These are phyloP conservation scores for Sminthurides bifidus DNA, from an alignment of 1,140 invertebrate species.

Conservation along the genomic window DNA sequence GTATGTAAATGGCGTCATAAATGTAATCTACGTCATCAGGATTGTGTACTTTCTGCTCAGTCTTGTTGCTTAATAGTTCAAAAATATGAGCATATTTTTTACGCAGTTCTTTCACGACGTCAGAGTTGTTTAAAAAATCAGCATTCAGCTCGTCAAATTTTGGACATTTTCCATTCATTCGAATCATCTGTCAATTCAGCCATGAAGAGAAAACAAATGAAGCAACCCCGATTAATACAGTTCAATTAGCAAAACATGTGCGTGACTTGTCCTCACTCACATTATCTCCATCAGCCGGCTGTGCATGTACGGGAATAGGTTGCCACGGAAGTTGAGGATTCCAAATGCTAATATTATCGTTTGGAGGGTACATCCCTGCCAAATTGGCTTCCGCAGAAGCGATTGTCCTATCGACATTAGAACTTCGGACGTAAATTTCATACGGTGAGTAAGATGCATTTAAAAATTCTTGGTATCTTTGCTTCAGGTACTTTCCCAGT, in stretches of 20 bases:
- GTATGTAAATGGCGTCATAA: conserved; percentile 59
- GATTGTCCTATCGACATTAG: conserved; percentile 63
- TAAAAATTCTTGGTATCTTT: conserved; percentile 51
- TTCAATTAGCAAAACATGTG: no score
- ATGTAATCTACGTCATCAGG: conserved; percentile 57
- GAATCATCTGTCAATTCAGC: conserved; percentile 41
- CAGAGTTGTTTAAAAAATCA: conserved; percentile 36
- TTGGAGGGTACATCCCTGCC: conserved; percentile 69
- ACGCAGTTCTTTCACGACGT: conserved; percentile 41
- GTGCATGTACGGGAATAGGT: conserved; percentile 70
- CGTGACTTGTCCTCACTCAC: no score
- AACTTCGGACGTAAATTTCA: conserved; percentile 60
- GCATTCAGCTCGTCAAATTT: conserved; percentile 44
- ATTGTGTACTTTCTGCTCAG: conserved; percentile 51
- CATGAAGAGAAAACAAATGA: not conserved
- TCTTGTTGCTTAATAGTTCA: conserved; percentile 48
- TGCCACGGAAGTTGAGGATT: conserved; percentile 64
- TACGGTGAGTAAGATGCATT: conserved; percentile 41
- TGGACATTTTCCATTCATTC: conserved; percentile 50
- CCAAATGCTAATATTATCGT: conserved; percentile 51
- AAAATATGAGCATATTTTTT: conserved; percentile 48
- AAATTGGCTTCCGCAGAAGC: conserved; percentile 44
- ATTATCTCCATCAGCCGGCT: conserved; percentile 52
- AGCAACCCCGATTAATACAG: no score
- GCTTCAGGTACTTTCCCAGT: conserved; percentile 63